Base-by-base conservation (phyloP, 1,140 invertebrate species). In the Leptopilina boulardi region DNA sequence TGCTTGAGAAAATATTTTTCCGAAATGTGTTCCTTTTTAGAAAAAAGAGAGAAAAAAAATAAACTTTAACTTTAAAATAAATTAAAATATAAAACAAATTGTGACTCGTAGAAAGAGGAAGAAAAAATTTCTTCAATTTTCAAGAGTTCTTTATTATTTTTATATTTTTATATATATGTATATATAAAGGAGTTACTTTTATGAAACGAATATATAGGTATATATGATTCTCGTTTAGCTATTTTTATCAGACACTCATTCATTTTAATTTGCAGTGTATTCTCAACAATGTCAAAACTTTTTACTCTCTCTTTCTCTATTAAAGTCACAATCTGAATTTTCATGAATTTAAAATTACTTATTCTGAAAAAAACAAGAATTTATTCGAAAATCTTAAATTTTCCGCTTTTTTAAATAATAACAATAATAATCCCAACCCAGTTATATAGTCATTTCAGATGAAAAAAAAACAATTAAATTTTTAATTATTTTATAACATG, bases 11-110 rank as follows among this genome's bases (percentile, higher is more conserved):
- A 71, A 44, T 73, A 71, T 34, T 47, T n/a, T 70, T 59, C 70
- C 71, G 75, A 75, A 77, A 5, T 75, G 54, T 66, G 26, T 74
- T 47, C 59, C 23, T 75, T 54, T 70, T 78, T 38, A 34, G 15
- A 71, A 78, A 72, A 13, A 30, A 30, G 9, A 59, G 10, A 66
- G n/a, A 30, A 30, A 66, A 26, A 30, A 66, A 66, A 30, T 3
- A 15, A 34, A 30, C 34, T 66, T 5, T 66, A 11, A 15, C 23
- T 66, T 30, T 34, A 34, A 34, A 10, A 30, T 6, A 9, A 54
- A 3, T 5, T 3, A n/a, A n/a, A n/a, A n/a, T n/a, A n/a, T n/a
- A n/a, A n/a, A n/a, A n/a, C n/a, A 15, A 30, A 30, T 13, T 18
- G 18, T 47, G 13, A 13, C 13, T 47, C 15, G 8, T 18, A 59